Conservation (phyloP, 2,888 invertebrate species). For the Galeopsomyia nigrocyanea region DNA sequence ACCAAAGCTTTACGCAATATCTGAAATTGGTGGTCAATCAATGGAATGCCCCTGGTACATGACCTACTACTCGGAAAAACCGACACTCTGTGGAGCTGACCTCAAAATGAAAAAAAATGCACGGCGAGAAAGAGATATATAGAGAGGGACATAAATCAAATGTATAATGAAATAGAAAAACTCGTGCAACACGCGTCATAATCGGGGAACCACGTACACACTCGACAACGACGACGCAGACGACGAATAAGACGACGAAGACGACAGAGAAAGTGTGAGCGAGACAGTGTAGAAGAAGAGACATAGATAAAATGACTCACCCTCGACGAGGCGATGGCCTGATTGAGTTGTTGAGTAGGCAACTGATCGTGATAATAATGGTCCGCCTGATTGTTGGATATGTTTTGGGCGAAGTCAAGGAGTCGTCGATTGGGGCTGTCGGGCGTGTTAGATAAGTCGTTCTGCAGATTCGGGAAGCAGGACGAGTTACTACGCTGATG, state of each 20-base stretch:
- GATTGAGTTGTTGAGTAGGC: slow-evolving; percentile 63
- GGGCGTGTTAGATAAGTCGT: slow-evolving; percentile 64
- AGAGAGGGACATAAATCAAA: neutral
- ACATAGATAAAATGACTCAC: slow-evolving; percentile 57
- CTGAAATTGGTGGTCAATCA: no score
- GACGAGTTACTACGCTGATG: slow-evolving; percentile 72
- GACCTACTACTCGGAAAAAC: slow-evolving; percentile 29
- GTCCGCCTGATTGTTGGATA: slow-evolving; percentile 64
- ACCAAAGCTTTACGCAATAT: no score
- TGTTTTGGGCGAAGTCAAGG: slow-evolving; percentile 66
- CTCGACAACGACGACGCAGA: neutral
- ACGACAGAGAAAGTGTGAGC: neutral
- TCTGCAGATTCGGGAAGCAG: slow-evolving; percentile 64
- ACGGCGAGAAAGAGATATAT: neutral
- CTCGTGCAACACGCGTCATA: slow-evolving; percentile 33
- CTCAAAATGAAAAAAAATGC: neutral
- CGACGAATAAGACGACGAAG: neutral
- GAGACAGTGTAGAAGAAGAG: no score
- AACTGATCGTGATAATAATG: slow-evolving; percentile 65
- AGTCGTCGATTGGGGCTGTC: slow-evolving; percentile 66
- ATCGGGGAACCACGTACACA: slow-evolving; percentile 1
- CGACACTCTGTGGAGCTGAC: slow-evolving; percentile 8
- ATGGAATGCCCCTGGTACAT: no score
- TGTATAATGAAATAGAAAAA: neutral
- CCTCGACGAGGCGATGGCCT: slow-evolving; percentile 65